Percentiles rank a stretch among this genome's conserved stretches.
These are phyloP conservation scores for Clostera curtula DNA, from an alignment of 2,888 invertebrate species.

Conservation along the genomic window DNA sequence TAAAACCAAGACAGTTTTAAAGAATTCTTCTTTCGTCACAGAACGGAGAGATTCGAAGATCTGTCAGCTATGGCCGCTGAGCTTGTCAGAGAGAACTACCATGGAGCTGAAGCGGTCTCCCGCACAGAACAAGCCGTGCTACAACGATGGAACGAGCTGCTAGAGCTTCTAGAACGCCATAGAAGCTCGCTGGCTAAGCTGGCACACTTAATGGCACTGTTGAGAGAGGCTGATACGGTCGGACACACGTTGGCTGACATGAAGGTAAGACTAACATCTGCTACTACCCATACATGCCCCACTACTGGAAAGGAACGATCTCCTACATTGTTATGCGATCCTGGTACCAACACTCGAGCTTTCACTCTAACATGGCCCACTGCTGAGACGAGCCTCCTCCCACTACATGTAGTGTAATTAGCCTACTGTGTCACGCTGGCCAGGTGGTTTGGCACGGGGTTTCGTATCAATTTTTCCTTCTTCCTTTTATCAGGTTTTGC, in stretches of 20 bases:
- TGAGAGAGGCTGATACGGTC: conserved; percentile 94
- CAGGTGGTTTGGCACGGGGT: no score
- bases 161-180: conserved; percentile 90
- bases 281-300: no score
- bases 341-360: no score
- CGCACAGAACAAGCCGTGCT: conserved; percentile 84
- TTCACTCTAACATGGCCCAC: no score
- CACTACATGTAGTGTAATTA: no score
- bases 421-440: no score
- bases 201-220: conserved; percentile 89
- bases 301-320: no score
- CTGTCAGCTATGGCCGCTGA: conserved; percentile 95
- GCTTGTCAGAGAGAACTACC: conserved; percentile 92
- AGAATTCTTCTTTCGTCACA: conserved; percentile 18
- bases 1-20: no score
- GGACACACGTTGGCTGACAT: conserved; percentile 88
- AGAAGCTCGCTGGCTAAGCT: conserved; percentile 82
- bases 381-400: no score
- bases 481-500: no score
- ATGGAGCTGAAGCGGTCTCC: conserved; percentile 87
- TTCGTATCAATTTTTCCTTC: no score
- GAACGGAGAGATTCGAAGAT: conserved; percentile 95
- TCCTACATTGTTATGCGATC: no score
- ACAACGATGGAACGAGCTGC: conserved; percentile 89
- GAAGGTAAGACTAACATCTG: conserved; percentile 69